Conservation (phyloP, 2,113 vertebrate genomes). For the human region DNA sequence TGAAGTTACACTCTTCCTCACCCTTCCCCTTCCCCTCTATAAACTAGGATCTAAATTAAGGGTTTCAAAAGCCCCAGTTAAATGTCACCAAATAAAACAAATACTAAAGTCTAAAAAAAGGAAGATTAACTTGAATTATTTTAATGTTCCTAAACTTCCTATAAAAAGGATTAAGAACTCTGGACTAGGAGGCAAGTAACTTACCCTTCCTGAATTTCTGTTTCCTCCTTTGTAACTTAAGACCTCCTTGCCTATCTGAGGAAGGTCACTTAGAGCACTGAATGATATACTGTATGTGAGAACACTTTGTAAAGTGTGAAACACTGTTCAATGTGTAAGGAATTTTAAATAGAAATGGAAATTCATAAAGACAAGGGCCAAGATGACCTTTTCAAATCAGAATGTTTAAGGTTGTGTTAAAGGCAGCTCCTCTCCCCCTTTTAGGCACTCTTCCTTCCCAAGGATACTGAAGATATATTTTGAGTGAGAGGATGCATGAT, state of each 20-base stretch:
- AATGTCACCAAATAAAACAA: background rate
- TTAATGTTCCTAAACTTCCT: background rate
- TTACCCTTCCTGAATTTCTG: background rate
- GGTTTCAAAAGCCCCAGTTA: background rate
- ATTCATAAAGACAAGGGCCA: background rate
- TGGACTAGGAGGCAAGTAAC: background rate
- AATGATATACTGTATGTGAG: background rate
- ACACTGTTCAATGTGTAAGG: background rate
- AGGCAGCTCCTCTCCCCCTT: background rate
- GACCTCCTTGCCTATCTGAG: background rate
- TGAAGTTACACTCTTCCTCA: background rate
- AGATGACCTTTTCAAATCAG: background rate
- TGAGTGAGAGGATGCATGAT: rapidly evolving
- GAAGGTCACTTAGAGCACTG: background rate
- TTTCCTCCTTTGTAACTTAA: conserved; percentile 9
- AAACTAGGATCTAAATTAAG: background rate
- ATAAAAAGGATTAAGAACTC: background rate
- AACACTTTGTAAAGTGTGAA: background rate
- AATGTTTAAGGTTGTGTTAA: background rate
- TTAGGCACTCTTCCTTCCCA: background rate
- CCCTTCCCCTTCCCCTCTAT: background rate
- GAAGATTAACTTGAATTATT: background rate
- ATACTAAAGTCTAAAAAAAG: background rate
- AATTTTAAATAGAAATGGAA: conserved; percentile 14
- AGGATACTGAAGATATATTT: background rate